Evolutionary conservation across 1,140 invertebrate genomes (phyloP), one percentile per base, ranked within the genome.

Genomic region (Neodiprion fabricii): DNA sequence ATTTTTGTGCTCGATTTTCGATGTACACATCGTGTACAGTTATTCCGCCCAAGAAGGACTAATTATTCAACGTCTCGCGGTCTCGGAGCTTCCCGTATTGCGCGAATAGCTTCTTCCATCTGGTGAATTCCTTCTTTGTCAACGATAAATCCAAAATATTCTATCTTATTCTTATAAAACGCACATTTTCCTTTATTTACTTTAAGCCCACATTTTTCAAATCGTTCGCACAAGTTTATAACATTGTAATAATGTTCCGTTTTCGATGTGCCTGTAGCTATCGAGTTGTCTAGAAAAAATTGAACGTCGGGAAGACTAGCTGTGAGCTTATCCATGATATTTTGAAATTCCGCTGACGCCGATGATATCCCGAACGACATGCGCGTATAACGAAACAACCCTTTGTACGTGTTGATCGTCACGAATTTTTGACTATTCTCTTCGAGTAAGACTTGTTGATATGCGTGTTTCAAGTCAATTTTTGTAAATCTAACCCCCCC

Each of bases 111-210:
- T 0, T 76, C 76, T 47, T 74, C 72, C 68, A 83, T 79, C 1
- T 82, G 76, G 23, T 78, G 77, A 71, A 87, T 74, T 7, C 84
- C 85, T 8, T 82, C 40, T 72, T 79, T 79, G 70, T 84, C 73
- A 28, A 89, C 81, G 40, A 81, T 74, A 81, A 80, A 80, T 14
- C 86, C 86, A 68, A 88, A 74, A 75, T 84, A 88, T 9, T 53
- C 14, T 10, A 53, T 53, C 14, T 9, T 10, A 53, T 53, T 14
- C 50, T 53, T 53, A 53, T 10, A 53, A 53, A 53, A 53, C 14
- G 9, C 50, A 53, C 50, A 53, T 53, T 53, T 53, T 53, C 50
- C 14, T 9, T 53, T 53, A 53, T 53, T 53, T 53, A 14, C 50
- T 53, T 53, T 53, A 0, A 53, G 14, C 9, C 50, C 50, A 14